Evolutionary conservation across 30 jellyfish, hydroid and myxozoan genomes (phyloP).

Genomic region (Chrysaora quinquecirrha): DNA sequence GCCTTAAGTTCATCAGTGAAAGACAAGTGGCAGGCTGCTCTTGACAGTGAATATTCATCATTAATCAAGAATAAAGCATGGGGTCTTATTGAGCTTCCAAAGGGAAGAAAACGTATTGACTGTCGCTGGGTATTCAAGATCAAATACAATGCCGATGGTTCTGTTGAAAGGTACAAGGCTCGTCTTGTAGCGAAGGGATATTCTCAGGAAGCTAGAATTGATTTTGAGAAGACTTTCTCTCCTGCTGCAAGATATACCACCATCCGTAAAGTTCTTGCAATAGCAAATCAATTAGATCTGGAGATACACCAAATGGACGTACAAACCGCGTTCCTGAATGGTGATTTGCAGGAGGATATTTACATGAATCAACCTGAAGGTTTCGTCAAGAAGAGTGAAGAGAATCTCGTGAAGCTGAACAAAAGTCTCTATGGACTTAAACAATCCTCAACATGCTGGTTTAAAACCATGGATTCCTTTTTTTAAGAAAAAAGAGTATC

Average conservation of each 20-base stretch:
- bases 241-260: conserved; percentile 27
- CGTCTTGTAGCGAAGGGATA: conserved; percentile 54
- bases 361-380: conserved; percentile 43
- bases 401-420: not conserved
- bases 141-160: conserved; percentile 43
- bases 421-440: too few relatives aligned
- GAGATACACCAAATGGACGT: conserved; percentile 19
- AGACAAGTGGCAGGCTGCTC: conserved; percentile 23
- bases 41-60: conserved; percentile 30
- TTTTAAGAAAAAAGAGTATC: not conserved
- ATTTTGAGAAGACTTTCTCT: conserved; percentile 35
- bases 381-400: conserved; percentile 2
- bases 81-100: conserved; percentile 49
- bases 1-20: conserved; percentile 21
- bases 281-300: conserved; percentile 3
- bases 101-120: conserved; percentile 41
- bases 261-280: conserved; percentile 5
- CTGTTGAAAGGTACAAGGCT: conserved; percentile 46
- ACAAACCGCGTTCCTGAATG: conserved; percentile 42
- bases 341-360: conserved; percentile 46
- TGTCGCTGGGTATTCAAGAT: conserved; percentile 51
- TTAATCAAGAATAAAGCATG: conserved; percentile 43
- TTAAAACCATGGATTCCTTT: not conserved
- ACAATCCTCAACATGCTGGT: conserved; percentile 25
- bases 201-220: conserved; percentile 52